Base-by-base conservation (phyloP, 2,113 vertebrate genomes). In the Pogonocichla stellata region DNA sequence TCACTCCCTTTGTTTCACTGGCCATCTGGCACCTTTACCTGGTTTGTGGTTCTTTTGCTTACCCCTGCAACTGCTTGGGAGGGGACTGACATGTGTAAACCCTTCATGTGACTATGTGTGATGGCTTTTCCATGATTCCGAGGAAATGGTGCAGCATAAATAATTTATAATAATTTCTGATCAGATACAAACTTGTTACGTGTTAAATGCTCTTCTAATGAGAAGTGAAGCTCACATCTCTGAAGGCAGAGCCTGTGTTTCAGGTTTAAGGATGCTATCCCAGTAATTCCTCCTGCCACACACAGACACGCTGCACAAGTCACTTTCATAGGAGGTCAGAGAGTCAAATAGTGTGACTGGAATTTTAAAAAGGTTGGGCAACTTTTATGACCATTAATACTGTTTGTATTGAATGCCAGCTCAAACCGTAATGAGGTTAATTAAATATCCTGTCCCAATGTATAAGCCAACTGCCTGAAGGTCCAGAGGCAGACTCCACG, bases 381-480 rank as follows among this genome's bases (percentile, higher is more conserved):
- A 93, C 62, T 95, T 96, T 94, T 96, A 95, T 78, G 81, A 48
- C 85, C 85, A 88, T 92, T 95, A 96, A 95, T 93, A 96, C 90
- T 17, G 34, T 96, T 95, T 93, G 74, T 86, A 92, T 90, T 43
- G 92, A 94, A 93, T 90, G 60, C 92, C 79, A 90, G 92, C 87
- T 93, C 81, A 38, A 83, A 90, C 79, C 51, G 43, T 69, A 83
- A 86, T 40, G 40, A 78, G 36, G 71, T 92, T 91, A 94, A 94
- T 96, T 82, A 77, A 92, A 92, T 95, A 60, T 78, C 71, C 81
- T 92, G 81, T 71, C 71, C 71, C 71, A 80, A 10, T 13, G 50
- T 75, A 82, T 75, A 82, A 87, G 42, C 42, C 33, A 13, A 70
- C 33, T 62, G 92, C 93, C 81, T 95, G 87, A 48, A 91, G 85